These are phyloP conservation scores for Thaumatotibia leucotreta DNA, from an alignment of 1,140 invertebrate species.

Conservation along the genomic window DNA sequence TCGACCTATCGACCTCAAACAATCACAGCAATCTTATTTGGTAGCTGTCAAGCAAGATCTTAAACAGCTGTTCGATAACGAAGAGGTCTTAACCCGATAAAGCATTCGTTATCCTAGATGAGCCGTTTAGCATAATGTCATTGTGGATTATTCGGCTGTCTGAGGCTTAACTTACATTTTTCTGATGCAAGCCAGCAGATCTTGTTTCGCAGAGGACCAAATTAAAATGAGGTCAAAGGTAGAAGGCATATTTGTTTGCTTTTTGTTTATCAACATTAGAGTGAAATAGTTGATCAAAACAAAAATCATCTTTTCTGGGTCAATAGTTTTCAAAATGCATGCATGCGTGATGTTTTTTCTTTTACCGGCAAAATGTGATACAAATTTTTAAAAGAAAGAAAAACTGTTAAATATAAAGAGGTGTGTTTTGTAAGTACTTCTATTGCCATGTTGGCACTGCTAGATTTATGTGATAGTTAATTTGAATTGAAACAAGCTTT, in stretches of 20 bases:
- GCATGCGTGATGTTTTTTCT: no score
- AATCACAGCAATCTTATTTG: neutral
- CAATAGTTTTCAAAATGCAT: no score
- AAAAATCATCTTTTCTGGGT: no score
- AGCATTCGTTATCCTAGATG: slow-evolving; percentile 2
- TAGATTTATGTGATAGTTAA: no score
- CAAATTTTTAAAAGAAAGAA: no score
- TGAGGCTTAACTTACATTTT: neutral
- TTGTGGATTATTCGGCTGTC: neutral
- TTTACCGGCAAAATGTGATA: no score
- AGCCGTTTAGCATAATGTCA: neutral
- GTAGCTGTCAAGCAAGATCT: neutral
- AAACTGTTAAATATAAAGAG: no score
- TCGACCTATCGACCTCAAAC: neutral
- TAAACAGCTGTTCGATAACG: neutral
- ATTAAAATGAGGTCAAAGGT: neutral
- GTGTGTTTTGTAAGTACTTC: no score
- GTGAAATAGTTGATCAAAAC: no score
- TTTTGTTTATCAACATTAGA: no score
- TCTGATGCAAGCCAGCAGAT: neutral
- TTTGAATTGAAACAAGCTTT: no score
- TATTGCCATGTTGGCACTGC: no score
- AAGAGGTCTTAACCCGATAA: slow-evolving; percentile 1
- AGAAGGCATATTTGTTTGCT: neutral
- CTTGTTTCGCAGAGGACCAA: neutral